Evolutionary conservation across 2,888 invertebrate genomes (phyloP), one percentile per base, ranked within the genome.

Genomic region (Perizoma flavofasciatum): DNA sequence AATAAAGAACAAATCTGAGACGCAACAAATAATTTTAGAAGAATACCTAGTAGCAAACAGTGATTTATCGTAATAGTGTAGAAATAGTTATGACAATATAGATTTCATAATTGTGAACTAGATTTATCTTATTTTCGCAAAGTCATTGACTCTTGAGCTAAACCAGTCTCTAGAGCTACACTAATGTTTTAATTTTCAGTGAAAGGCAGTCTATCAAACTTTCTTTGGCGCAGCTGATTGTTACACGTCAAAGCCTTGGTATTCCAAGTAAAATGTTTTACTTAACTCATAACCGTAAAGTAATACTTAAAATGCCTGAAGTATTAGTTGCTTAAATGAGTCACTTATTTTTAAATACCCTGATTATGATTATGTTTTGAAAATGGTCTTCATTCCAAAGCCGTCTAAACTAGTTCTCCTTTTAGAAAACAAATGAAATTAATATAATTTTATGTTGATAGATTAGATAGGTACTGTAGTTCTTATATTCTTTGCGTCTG

Each of bases 171-270:
- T 49, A 59, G 63, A 22, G 22, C 22, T 22, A 22, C 1, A 62
- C 53, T 54, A 55, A 56, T 53, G 62, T 59, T 66, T 63, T 59
- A 61, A 61, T 62, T 65, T 60, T 49, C 10, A 54, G 68, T 68
- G 66, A 68, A 68, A 68, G 68, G 60, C 48, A 53, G 47, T 65
- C 45, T 56, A 60, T 64, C 61, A 55, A 58, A 61, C 68, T 68
- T 68, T 68, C 68, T 66, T 66, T 46, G 35, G 41, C 46, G 34
- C 0, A 40, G 43, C 45, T 45, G 44, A 55, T 60, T 53, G 60
- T 49, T 46, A 45, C 52, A 56, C 52, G 48, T 52, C 56, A 61
- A 51, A 49, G 55, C n/a, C n/a, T 52, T 48, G 55, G 22, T 34
- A 51, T 52, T 55, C 39, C 43, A 43, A 41, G 41, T 55, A 11